phyloP scores from a whole-genome alignment of 2,888 invertebrate species.

The Meliscaeva auricollis region DNA sequence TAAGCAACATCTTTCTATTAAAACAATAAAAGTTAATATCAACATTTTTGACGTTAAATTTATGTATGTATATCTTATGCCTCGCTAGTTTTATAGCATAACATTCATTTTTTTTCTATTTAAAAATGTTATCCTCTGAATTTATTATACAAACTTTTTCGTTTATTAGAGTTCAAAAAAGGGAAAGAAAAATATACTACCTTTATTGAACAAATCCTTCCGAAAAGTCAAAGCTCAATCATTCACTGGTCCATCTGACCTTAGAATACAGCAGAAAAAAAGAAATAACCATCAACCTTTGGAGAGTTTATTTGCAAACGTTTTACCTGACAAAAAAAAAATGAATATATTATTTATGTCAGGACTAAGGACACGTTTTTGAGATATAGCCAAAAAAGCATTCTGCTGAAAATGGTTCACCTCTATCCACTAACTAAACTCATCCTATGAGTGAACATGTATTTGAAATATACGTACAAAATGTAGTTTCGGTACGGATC shows the following conservation, averaged over 20 bases:
- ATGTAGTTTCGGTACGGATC: conserved; percentile 19
- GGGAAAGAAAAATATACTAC: conserved; percentile 25
- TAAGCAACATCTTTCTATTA: too few species aligned
- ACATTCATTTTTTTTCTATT: neutral
- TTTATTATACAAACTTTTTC: conserved; percentile 20
- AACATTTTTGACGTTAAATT: neutral
- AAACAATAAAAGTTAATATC: too few species aligned
- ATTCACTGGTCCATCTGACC: conserved; percentile 62
- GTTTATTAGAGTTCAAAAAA: neutral
- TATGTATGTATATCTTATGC: neutral
- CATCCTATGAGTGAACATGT: conserved; percentile 7
- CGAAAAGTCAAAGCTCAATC: conserved; percentile 49
- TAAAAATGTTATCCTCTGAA: neutral
- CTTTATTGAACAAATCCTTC: conserved; percentile 54
- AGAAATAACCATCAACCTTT: conserved; percentile 74
- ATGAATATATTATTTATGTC: conserved; percentile 72
- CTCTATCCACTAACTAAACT: conserved; percentile 20
- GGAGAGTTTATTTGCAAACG: conserved; percentile 72
- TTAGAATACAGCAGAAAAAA: conserved; percentile 45
- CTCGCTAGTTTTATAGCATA: too few species aligned
- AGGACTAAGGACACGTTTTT: conserved; percentile 72
- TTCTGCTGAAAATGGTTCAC: conserved; percentile 61
- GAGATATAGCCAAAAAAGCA: conserved; percentile 68
- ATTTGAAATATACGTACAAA: neutral
- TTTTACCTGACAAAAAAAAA: conserved; percentile 53